These are phyloP conservation scores for Gallinago paraguaiae DNA, from an alignment of 2,113 vertebrate species.

Conservation along the genomic window DNA sequence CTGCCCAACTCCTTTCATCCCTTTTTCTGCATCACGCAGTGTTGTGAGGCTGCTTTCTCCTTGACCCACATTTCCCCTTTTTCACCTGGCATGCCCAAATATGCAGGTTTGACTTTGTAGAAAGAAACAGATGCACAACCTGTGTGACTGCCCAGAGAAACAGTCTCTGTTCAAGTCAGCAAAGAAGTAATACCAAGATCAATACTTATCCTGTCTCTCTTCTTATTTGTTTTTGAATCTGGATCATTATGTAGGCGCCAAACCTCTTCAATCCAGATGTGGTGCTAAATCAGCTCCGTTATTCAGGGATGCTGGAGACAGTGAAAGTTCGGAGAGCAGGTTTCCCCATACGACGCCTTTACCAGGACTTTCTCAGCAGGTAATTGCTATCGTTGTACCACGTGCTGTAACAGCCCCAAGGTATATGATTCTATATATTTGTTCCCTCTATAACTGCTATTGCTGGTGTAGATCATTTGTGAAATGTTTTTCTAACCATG, in stretches of 20 bases:
- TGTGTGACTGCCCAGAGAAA: not conserved
- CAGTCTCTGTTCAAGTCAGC: not conserved
- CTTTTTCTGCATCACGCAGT: not conserved
- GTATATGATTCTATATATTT: not conserved
- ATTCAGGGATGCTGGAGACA: constrained; percentile 93
- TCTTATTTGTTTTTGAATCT: not conserved
- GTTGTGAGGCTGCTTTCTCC: not conserved
- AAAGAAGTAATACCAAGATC: not conserved
- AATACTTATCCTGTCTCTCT: not conserved
- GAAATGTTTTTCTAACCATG: not conserved
- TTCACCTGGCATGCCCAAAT: not conserved
- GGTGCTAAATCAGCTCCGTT: constrained; percentile 89
- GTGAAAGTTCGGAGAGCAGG: constrained; percentile 91
- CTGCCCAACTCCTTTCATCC: not conserved
- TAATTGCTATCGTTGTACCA: constrained; percentile 24
- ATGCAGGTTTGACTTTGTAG: not conserved
- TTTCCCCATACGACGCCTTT: constrained; percentile 87
- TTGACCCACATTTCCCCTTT: not conserved
- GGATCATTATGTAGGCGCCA: constrained; percentile 71
- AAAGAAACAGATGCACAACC: not conserved
- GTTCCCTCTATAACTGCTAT: not conserved
- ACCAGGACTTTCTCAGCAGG: constrained; percentile 86
- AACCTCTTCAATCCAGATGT: constrained; percentile 84
- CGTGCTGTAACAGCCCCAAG: not conserved
- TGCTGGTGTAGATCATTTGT: not conserved